phyloP scores from a whole-genome alignment of 1,140 invertebrate species.

The Gonioctena quinquepunctata region DNA sequence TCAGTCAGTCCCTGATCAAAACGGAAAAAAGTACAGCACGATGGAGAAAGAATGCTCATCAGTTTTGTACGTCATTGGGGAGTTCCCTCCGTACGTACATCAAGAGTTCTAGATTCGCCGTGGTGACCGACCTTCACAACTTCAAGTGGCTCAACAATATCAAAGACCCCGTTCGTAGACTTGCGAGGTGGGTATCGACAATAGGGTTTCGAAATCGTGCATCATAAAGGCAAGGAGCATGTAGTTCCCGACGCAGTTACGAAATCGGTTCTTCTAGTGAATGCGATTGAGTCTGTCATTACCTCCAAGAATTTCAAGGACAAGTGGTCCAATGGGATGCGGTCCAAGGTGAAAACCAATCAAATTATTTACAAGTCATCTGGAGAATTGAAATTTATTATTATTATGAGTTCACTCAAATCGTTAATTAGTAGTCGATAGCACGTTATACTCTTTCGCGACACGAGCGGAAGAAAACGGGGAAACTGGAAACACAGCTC shows the following conservation, averaged over 20 bases:
- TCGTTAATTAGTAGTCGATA: no score
- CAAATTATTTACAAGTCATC: no score
- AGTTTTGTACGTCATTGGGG: slow-evolving; percentile 54
- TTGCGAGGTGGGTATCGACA: slow-evolving; percentile 55
- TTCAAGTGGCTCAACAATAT: slow-evolving; percentile 53
- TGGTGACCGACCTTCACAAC: slow-evolving; percentile 57
- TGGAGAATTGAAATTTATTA: no score
- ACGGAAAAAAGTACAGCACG: slow-evolving; percentile 54
- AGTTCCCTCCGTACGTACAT: slow-evolving; percentile 56
- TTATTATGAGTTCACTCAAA: no score
- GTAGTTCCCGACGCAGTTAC: slow-evolving; percentile 40
- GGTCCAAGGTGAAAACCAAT: no score
- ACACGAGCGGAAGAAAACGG: no score
- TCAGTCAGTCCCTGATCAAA: no score
- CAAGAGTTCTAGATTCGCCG: slow-evolving; percentile 52
- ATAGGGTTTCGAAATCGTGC: slow-evolving; percentile 51
- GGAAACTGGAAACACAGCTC: no score
- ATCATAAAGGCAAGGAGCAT: slow-evolving; percentile 50
- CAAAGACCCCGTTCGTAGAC: slow-evolving; percentile 50
- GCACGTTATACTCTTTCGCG: no score
- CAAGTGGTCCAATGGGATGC: no score
- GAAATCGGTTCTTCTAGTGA: no score
- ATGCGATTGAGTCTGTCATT: background rate
- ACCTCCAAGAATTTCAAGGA: no score
- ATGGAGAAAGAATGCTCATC: slow-evolving; percentile 59